Evolutionary conservation across 2,888 invertebrate genomes (phyloP).

Genomic region (Agapetus fuscipes): DNA sequence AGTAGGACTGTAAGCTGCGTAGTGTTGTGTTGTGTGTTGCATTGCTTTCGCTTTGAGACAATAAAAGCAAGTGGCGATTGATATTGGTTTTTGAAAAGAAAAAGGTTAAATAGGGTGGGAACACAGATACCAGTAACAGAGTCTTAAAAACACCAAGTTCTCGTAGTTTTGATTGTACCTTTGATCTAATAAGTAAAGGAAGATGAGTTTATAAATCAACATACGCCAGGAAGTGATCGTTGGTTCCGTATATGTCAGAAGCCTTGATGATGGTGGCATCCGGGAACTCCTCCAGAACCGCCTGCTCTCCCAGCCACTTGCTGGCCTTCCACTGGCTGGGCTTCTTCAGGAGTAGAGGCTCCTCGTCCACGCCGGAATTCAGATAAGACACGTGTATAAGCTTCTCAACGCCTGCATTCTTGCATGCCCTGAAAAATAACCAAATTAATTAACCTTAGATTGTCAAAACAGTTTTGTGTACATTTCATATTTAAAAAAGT

Average conservation of each 20-base stretch:
- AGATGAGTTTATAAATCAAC: too few species aligned
- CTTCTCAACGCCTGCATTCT: slow-evolving; percentile 77
- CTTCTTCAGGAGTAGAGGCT: slow-evolving; percentile 52
- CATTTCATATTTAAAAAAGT: too few species aligned
- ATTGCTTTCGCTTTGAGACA: too few species aligned
- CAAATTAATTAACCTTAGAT: not conserved
- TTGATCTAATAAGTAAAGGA: too few species aligned
- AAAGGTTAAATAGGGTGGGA: too few species aligned
- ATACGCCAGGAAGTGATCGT: slow-evolving; percentile 85
- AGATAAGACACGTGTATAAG: slow-evolving; percentile 88
- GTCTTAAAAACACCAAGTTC: too few species aligned
- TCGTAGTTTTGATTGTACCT: too few species aligned
- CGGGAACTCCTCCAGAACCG: slow-evolving; percentile 91
- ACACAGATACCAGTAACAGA: too few species aligned
- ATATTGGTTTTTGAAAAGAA: too few species aligned
- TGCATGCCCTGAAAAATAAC: slow-evolving; percentile 36
- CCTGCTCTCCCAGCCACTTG: slow-evolving; percentile 80
- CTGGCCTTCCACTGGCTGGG: slow-evolving; percentile 70
- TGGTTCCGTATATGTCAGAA: slow-evolving; percentile 83
- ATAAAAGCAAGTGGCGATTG: too few species aligned
- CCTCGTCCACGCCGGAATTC: slow-evolving; percentile 65
- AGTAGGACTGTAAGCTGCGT: too few species aligned
- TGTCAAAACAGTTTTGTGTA: not conserved
- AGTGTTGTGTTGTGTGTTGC: too few species aligned
- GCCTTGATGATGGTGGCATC: slow-evolving; percentile 90